These are phyloP conservation scores for Nemotelus nigrinus DNA, from an alignment of 2,888 invertebrate genomes.

Conservation along the genomic window DNA sequence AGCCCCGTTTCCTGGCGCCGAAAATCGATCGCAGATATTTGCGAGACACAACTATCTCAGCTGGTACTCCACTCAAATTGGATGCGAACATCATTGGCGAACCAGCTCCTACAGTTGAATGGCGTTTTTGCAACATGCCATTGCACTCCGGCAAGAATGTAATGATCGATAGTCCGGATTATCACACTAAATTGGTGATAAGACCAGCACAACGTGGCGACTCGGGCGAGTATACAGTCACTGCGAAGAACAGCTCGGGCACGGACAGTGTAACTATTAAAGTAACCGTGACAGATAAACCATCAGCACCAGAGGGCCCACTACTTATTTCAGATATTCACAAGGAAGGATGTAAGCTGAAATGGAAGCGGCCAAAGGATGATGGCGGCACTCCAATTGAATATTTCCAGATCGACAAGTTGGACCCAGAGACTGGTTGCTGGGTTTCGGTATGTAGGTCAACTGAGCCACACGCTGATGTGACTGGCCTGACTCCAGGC, in stretches of 20 bases:
- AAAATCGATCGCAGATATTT: constrained; percentile 94
- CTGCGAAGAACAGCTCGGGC: constrained; percentile 87
- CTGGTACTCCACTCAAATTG: constrained; percentile 91
- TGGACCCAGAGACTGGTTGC: constrained; percentile 88
- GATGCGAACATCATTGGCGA: constrained; percentile 95
- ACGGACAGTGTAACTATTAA: constrained; percentile 84
- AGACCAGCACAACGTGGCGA: constrained; percentile 83
- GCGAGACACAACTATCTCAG: constrained; percentile 88
- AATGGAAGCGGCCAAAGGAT: constrained; percentile 95
- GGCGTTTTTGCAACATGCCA: constrained; percentile 87
- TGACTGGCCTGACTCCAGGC: constrained; percentile 86
- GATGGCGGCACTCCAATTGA: constrained; percentile 95
- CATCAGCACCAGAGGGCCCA: constrained; percentile 88
- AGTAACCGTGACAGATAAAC: constrained; percentile 88
- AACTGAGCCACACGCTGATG: constrained; percentile 82
- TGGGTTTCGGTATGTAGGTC: constrained; percentile 90
- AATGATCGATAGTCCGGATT: constrained; percentile 84
- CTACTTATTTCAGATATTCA: constrained; percentile 87
- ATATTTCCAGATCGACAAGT: constrained; percentile 95
- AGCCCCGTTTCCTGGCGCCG: constrained; percentile 90
- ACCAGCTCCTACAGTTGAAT: constrained; percentile 92
- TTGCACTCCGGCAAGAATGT: constrained; percentile 76
- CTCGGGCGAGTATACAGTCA: constrained; percentile 87
- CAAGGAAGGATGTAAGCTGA: constrained; percentile 91
- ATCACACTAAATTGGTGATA: constrained; percentile 86